Evolutionary conservation across 2,113 vertebrate genomes (phyloP), one percentile per base, ranked within the genome.

Genomic region (Albula goreensis): DNA sequence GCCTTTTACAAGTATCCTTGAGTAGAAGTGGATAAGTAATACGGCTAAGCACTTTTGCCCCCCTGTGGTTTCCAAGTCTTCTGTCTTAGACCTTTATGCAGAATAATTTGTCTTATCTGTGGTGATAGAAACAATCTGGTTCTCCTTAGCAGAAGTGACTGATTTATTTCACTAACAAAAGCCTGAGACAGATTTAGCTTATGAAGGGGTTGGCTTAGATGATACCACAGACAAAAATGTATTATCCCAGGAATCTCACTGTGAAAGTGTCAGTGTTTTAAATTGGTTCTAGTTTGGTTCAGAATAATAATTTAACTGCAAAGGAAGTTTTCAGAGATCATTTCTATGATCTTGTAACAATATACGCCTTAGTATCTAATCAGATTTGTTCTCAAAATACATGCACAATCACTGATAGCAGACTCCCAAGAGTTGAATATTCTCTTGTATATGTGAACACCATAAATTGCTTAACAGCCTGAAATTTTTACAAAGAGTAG

Each of bases 161-260:
- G 49, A 81, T 81, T 81, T 81, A 81, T 81, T 52, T 25, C n/a
- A 2, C 51, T n/a, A 25, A n/a, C 50, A 81, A 81, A 81, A 74
- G 49, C 80, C 50, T 19, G 78, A 80, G 49, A 50, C 80, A n/a
- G 51, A 22, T 52, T 12, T 53, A 80, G 50, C 78, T 48, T 12
- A 80, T 51, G 48, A 48, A 50, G 78, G 17, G 78, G 78, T 50
- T 80, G 13, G 50, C 78, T 80, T 80, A 50, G 78, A 50, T 41
- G 50, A 80, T 81, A 81, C 50, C 22, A 19, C 80, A 13, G 49
- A 25, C 70, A 77, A 50, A 17, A 5, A 81, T 22, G 80, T 51
- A 7, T 9, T 50, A 81, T 53, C 53, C 15, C 80, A 53, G 3
- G 80, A 81, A 25, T 60, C 19, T 85, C 4, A 60, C 31, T 49